These are phyloP conservation scores for Pycnomerus fuliginosus DNA, from an alignment of 2,888 invertebrate genomes.

Conservation along the genomic window DNA sequence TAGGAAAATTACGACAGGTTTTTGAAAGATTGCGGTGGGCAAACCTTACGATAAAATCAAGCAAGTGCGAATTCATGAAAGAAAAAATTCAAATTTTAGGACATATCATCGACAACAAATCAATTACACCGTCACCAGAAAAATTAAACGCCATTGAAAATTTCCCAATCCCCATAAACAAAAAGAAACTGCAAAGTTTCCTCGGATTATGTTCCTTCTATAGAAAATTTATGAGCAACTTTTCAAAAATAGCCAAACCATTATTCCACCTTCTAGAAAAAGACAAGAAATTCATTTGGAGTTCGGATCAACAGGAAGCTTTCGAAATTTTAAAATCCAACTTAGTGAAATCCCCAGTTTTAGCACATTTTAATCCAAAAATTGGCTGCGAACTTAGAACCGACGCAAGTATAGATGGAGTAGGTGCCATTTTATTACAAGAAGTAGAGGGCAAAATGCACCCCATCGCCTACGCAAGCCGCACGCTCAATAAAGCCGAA, in stretches of 20 bases:
- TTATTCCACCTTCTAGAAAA: background rate
- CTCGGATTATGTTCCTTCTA: slow-evolving; percentile 16
- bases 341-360: background rate
- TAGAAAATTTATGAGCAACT: slow-evolving; percentile 12
- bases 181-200: slow-evolving; percentile 9
- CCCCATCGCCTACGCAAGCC: background rate
- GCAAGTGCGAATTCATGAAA: slow-evolving; percentile 4
- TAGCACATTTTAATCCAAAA: background rate
- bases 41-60: slow-evolving; percentile 21
- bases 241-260: slow-evolving; percentile 3
- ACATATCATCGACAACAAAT: slow-evolving; percentile 5
- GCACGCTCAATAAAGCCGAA: slow-evolving; percentile 2
- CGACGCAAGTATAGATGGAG: background rate
- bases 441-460: background rate
- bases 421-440: slow-evolving; percentile 1
- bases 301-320: background rate
- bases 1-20: slow-evolving; percentile 20
- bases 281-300: slow-evolving; percentile 1
- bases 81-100: slow-evolving; percentile 9
- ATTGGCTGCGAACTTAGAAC: background rate
- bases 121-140: slow-evolving; percentile 6
- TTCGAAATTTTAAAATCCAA: slow-evolving; percentile 2
- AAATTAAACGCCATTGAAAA: slow-evolving; percentile 12
- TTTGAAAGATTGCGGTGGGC: slow-evolving; percentile 26
- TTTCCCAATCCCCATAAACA: slow-evolving; percentile 19